Evolutionary conservation across 1,140 invertebrate genomes (phyloP).

Genomic region (Aporrectodea caliginosa): DNA sequence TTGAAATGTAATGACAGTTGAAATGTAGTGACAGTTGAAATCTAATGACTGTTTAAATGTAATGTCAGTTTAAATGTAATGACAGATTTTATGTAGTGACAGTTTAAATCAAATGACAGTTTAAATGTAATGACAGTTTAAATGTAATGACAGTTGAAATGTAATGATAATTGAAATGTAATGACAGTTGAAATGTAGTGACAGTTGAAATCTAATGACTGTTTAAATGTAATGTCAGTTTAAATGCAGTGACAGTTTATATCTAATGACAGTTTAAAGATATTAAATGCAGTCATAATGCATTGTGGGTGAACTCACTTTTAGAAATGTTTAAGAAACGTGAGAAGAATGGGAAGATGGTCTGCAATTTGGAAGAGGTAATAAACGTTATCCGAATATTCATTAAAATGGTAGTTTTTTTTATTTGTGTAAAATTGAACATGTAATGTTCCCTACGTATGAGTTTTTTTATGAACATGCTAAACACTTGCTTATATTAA

Average conservation of each 20-base stretch:
- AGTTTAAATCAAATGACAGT: background rate
- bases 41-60: background rate
- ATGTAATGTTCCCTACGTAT: too few relatives aligned
- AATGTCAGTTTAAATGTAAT: background rate
- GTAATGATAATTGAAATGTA: slow-evolving; percentile 5
- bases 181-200: background rate
- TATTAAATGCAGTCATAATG: background rate
- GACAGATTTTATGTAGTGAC: background rate
- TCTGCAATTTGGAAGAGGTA: slow-evolving; percentile 20
- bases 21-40: background rate
- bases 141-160: background rate
- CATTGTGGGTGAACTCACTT: background rate
- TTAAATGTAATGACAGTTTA: background rate
- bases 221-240: background rate
- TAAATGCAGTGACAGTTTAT: background rate
- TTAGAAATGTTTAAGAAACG: slow-evolving; percentile 8
- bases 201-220: background rate
- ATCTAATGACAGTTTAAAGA: background rate
- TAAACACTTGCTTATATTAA: too few relatives aligned
- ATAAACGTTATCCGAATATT: too few relatives aligned
- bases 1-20: background rate
- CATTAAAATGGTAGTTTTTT: too few relatives aligned
- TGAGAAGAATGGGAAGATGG: slow-evolving; percentile 18
- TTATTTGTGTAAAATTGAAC: too few relatives aligned
- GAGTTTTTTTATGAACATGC: too few relatives aligned